phyloP scores from a whole-genome alignment of 2,797 vertebrate species.

The Crax fasciolata region DNA sequence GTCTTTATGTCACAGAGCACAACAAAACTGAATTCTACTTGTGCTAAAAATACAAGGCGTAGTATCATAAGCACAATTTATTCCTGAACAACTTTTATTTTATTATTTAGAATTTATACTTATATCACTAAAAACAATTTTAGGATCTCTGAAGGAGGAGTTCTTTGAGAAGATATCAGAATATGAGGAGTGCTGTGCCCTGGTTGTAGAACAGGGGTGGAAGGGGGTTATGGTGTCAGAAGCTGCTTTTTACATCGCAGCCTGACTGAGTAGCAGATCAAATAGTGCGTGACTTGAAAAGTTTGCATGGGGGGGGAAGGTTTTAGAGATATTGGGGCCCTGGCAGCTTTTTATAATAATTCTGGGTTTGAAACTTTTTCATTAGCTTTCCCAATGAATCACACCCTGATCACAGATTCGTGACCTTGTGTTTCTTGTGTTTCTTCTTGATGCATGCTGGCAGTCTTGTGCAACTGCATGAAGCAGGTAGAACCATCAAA shows the following conservation, averaged over 20 bases:
- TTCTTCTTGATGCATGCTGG: background rate
- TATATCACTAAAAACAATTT: background rate
- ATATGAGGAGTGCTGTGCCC: background rate
- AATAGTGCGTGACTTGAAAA: background rate
- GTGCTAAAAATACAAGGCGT: background rate
- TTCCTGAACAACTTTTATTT: background rate
- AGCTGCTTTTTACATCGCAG: too few relatives aligned
- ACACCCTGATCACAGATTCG: background rate
- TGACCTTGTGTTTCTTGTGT: background rate
- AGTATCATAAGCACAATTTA: rapidly evolving
- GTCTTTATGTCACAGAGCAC: background rate
- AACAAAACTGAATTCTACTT: background rate
- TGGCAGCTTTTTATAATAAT: background rate
- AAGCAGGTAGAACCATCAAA: background rate
- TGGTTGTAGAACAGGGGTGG: background rate
- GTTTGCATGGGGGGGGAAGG: background rate
- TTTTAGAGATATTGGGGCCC: background rate
- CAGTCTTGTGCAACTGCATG: background rate
- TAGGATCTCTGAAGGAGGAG: background rate
- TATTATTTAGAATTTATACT: background rate
- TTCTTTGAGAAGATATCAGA: background rate
- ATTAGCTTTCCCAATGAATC: background rate
- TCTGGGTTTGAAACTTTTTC: background rate
- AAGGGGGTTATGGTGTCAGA: background rate
- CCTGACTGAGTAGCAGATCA: background rate